Evolutionary conservation across 2,113 vertebrate genomes (phyloP).

Genomic region (Mus pahari): DNA sequence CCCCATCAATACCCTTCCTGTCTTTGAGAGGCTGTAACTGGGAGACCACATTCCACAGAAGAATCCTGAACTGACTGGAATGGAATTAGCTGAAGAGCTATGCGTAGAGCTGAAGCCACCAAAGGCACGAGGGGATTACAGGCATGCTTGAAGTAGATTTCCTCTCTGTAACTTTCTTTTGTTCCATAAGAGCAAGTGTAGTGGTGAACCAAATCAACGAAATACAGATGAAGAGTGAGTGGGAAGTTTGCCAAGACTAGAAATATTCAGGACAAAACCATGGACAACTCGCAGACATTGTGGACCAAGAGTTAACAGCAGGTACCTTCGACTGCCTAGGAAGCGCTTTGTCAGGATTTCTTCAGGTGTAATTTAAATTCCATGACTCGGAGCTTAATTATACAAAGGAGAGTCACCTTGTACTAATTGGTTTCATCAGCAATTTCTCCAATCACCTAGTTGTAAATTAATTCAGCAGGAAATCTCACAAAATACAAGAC

Average conservation of each 20-base stretch:
- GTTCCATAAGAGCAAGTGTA: background rate
- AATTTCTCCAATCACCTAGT: constrained; percentile 49
- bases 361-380: constrained; percentile 45
- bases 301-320: background rate
- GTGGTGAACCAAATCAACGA: constrained; percentile 1
- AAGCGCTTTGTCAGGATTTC: background rate
- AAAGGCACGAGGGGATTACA: background rate
- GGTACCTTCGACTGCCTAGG: constrained; percentile 38
- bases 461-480: constrained; percentile 32
- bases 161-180: background rate
- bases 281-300: background rate
- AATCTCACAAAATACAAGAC: constrained; percentile 11
- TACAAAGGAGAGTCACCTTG: constrained; percentile 31
- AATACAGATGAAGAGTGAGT: constrained; percentile 1
- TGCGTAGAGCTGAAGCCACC: background rate
- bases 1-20: background rate
- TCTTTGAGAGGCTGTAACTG: background rate
- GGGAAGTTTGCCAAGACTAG: background rate
- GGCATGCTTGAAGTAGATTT: background rate
- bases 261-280: background rate
- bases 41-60: constrained; percentile 6
- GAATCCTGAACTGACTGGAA: background rate
- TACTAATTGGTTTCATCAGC: constrained; percentile 14
- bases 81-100: background rate
- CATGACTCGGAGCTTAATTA: constrained; percentile 51